Base-by-base conservation (phyloP, 2,888 invertebrate species). In the Chymomyza procnemis region DNA sequence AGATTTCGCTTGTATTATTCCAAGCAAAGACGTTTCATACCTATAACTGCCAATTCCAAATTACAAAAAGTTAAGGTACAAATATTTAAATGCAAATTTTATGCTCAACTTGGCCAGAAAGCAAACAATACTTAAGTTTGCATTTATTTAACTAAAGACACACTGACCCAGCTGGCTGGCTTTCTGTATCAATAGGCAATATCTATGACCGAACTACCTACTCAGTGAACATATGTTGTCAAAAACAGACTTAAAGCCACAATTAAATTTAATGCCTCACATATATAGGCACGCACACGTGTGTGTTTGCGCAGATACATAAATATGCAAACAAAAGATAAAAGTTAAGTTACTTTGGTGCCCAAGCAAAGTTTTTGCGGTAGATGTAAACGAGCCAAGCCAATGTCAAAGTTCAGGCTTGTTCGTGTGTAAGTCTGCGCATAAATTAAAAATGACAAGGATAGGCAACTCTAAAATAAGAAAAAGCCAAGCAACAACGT, bases 371-470 rank as follows among this genome's bases (percentile, higher is more conserved):
- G 50, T 50, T 50, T n/a, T 50, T 50, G 18, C 50, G 50, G 34
- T 41, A 41, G 50, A 50, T 50, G 16, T 50, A 16, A 50, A 50
- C 9, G 34, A 41, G 34, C 34, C 34, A 41, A 41, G 34, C 12
- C 55, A 55, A 65, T 69, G 58, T 8, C 19, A 57, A 57, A 57
- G 57, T 57, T 57, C 30, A 34, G 26, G 22, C 19, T 59, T 50
- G 50, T 50, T 50, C 50, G 41, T 41, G 47, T 21, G 58, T 19
- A 16, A 46, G 21, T 21, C 4, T 9, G 3, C 21, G 78, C 80
- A 78, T 78, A 78, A 78, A 78, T 81, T 80, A 80, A 80, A 87
- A 87, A 81, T 81, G 87, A 81, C 81, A 81, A 75, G 87, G 81
- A 81, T 87, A 85, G 80, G 34, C 78, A 79, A 41, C 34, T 41